Evolutionary conservation across 1,140 invertebrate genomes (phyloP), one percentile per base, ranked within the genome.

Genomic region (Apis cerana): DNA sequence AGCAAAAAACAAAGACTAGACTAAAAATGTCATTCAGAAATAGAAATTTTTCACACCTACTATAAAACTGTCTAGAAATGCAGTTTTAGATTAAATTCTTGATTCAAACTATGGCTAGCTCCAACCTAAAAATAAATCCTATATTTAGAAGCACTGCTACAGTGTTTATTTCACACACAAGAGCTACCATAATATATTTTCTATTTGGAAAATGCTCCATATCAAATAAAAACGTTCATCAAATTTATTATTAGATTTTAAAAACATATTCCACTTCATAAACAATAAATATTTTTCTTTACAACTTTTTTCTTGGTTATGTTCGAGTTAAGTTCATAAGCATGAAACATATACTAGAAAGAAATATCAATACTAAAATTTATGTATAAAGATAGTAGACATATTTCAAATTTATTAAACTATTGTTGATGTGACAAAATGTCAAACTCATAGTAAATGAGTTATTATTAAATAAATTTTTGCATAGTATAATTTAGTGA

Each of bases 101-200:
- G 80, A 74, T 90, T 84, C 76, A 84, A 89, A 89, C 81, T 85
- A 84, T 75, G 79, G 85, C 88, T 91, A 88, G 91, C 92, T 92
- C 83, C 87, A 90, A 92, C 88, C 92, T 92, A 92, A 90, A 92
- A 92, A 92, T 92, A 92, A 92, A 92, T 90, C 89, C 91, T 92
- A 92, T 92, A 90, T 91, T 90, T 91, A 91, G 91, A 85, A 89
- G 76, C 79, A 82, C 65, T 54, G 80, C 80, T 71, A 79, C 79
- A 75, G 77, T 50, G 62, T 81, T 84, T 82, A 71, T 50, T 83
- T 52, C 61, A 43, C 33, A 43, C 33, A 43, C 33, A 50, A 48
- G 62, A 75, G 64, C 85, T 88, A 87, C 80, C 80, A 87, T 82
- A 85, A 76, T 85, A 85, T 80, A 69, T 84, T 67, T 43, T 71